Percentiles rank a stretch among this genome's conserved stretches.
phyloP scores from a whole-genome alignment of 2,797 vertebrate species.

The Spinibarbus caldwelli region DNA sequence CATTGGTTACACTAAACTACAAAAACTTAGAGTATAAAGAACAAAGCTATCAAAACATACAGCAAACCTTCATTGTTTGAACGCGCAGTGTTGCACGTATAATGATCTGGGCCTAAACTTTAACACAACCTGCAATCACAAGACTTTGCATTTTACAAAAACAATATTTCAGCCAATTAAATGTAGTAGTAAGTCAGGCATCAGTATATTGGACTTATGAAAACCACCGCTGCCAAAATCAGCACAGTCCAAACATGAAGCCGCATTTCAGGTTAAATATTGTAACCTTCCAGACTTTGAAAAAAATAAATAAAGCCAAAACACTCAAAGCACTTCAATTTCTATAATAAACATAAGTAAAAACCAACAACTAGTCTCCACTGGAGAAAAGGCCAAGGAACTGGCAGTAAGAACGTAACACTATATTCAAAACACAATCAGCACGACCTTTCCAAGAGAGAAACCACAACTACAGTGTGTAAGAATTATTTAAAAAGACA shows the following conservation, averaged over 20 bases:
- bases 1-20: not conserved
- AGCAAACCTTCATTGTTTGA: not conserved
- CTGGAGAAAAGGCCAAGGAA: not conserved
- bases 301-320: not conserved
- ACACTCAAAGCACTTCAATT: not conserved
- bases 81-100: not conserved
- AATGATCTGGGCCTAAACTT: not conserved
- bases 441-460: conserved; percentile 7
- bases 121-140: not conserved
- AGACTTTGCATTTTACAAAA: not conserved
- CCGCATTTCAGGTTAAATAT: not conserved
- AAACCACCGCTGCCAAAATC: not conserved
- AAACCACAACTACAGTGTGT: conserved; percentile 27
- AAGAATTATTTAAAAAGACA: conserved; percentile 64
- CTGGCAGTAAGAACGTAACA: not conserved
- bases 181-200: not conserved
- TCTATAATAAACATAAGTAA: not conserved
- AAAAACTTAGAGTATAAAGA: not conserved
- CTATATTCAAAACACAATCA: conserved; percentile 34
- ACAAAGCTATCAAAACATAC: not conserved
- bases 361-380: not conserved
- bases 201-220: not conserved
- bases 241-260: not conserved
- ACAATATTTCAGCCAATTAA: conserved; percentile 1
- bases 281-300: not conserved